Conservation (phyloP, 2,888 invertebrate species). For the Thumatha senex region DNA sequence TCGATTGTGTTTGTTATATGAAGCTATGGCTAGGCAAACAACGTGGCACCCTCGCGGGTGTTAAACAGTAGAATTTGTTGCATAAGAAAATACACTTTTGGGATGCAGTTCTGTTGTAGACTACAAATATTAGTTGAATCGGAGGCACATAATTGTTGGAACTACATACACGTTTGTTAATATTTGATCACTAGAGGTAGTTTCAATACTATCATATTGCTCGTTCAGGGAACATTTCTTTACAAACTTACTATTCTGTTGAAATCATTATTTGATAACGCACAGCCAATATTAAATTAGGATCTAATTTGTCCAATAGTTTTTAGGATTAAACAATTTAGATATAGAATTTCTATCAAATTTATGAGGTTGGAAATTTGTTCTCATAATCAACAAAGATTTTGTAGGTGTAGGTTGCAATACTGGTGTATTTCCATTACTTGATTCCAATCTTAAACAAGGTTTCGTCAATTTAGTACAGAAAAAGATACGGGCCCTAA, state of each 20-base stretch:
- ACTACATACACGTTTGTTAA: slow-evolving; percentile 56
- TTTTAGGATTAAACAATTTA: too few species aligned
- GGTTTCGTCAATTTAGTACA: slow-evolving; percentile 6
- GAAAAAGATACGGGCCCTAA: slow-evolving; percentile 6
- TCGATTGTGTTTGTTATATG: slow-evolving; percentile 50
- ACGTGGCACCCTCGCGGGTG: slow-evolving; percentile 64
- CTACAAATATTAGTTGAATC: slow-evolving; percentile 78
- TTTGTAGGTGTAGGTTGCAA: not conserved
- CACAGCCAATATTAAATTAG: slow-evolving; percentile 12
- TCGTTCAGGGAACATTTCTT: slow-evolving; percentile 40
- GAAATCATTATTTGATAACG: too few species aligned
- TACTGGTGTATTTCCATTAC: not conserved
- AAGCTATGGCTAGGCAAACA: slow-evolving; percentile 62
- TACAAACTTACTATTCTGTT: too few species aligned
- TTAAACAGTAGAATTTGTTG: slow-evolving; percentile 74
- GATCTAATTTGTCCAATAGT: slow-evolving; percentile 25
- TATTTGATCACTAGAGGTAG: slow-evolving; percentile 64
- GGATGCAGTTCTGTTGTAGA: slow-evolving; percentile 72
- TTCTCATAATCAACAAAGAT: slow-evolving; percentile 3
- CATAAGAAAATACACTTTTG: slow-evolving; percentile 77
- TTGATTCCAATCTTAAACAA: slow-evolving; percentile 7
- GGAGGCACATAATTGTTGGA: slow-evolving; percentile 51
- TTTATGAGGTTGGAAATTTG: too few species aligned
- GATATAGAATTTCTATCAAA: too few species aligned
- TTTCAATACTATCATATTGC: too few species aligned